Evolutionary conservation across 2,888 invertebrate genomes (phyloP).

Genomic region (Lottia scabra): DNA sequence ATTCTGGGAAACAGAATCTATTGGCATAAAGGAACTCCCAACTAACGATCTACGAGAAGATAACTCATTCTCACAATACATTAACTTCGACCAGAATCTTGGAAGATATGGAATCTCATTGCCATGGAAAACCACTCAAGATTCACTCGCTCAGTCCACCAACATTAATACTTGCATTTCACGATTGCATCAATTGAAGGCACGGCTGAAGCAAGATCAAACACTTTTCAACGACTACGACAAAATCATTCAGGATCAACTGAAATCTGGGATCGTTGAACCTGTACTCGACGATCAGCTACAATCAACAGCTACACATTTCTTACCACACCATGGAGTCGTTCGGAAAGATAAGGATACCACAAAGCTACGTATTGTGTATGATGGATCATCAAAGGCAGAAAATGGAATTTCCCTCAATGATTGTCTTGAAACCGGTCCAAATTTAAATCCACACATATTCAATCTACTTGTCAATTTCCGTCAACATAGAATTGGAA

Average conservation of each 20-base stretch:
- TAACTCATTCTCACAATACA: background rate
- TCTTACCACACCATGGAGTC: conserved; percentile 3
- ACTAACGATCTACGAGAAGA: background rate
- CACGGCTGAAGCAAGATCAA: background rate
- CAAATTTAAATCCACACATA: conserved; percentile 5
- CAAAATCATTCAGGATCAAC: background rate
- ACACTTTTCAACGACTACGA: background rate
- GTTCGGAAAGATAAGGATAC: background rate
- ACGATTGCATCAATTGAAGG: background rate
- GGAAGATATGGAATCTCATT: conserved; percentile 5
- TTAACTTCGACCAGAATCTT: background rate
- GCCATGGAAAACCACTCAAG: background rate
- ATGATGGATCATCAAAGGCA: background rate
- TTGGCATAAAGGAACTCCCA: background rate
- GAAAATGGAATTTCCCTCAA: background rate
- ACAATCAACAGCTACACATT: background rate
- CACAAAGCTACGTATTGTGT: conserved; percentile 8
- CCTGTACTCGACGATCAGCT: too few species aligned
- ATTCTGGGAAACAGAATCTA: background rate
- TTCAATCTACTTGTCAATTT: conserved; percentile 2
- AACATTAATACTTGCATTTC: background rate
- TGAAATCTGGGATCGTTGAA: background rate
- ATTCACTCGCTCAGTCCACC: background rate
- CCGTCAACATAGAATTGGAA: background rate
- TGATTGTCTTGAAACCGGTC: conserved; percentile 5